Percentiles rank a stretch among this genome's conserved stretches.
Conservation (phyloP, 2,113 vertebrate genomes). For the Phrynosoma blainvillii region DNA sequence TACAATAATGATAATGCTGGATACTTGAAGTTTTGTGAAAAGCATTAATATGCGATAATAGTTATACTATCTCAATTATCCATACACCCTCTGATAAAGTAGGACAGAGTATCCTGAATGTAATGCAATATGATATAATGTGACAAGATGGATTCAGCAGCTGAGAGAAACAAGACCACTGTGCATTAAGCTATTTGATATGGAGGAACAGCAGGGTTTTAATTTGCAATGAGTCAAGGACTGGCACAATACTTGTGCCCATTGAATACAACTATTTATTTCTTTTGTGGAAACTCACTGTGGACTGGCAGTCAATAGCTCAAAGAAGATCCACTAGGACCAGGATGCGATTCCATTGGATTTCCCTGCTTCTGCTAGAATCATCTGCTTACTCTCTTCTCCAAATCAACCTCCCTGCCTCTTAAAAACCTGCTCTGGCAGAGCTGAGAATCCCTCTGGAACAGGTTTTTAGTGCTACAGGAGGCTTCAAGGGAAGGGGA, state of each 20-base stretch:
- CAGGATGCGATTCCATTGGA: too few species aligned
- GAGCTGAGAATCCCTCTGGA: neutral
- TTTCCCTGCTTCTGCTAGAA: neutral
- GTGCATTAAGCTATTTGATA: too few species aligned
- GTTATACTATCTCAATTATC: neutral
- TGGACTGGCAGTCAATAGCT: too few species aligned
- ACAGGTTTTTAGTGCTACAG: too few species aligned
- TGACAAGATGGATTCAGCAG: neutral
- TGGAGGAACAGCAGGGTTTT: too few species aligned
- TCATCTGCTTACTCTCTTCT: neutral
- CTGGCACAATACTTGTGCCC: too few species aligned
- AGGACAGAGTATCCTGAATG: neutral
- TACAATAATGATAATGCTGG: slow-evolving; percentile 8
- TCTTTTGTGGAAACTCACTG: too few species aligned
- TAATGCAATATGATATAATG: too few species aligned
- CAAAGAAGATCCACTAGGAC: too few species aligned
- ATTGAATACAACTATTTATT: too few species aligned
- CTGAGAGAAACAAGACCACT: neutral
- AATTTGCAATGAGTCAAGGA: too few species aligned
- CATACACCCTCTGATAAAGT: neutral
- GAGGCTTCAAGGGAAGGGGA: too few species aligned
- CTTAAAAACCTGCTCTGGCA: neutral
- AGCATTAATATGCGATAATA: neutral
- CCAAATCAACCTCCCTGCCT: neutral
- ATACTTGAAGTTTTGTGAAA: neutral